Percentiles rank a stretch among this genome's conserved stretches.
Conservation (phyloP, 2,113 vertebrate species). For the Tretioscincus oriximinensis region DNA sequence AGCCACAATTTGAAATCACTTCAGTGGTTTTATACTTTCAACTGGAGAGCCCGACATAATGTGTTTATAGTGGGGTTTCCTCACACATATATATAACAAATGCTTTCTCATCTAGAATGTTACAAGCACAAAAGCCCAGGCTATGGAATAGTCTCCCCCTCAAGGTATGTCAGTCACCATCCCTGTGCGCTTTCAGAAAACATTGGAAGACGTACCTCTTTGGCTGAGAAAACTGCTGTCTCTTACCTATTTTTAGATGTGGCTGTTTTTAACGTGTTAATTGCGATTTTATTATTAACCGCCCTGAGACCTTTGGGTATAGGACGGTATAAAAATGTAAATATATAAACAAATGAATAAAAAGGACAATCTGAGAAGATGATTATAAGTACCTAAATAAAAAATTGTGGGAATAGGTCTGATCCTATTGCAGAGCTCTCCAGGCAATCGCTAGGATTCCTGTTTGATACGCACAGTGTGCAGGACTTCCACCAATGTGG, state of each 20-base stretch:
- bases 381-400: not conserved
- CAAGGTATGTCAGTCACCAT: too few species aligned
- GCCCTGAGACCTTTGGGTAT: too few species aligned
- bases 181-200: too few species aligned
- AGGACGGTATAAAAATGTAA: too few species aligned
- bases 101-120: not conserved
- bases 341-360: too few species aligned
- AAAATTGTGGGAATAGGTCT: too few species aligned
- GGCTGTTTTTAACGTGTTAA: too few species aligned
- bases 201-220: too few species aligned
- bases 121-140: not conserved
- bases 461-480: not conserved
- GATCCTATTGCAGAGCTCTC: not conserved
- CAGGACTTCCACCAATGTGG: not conserved
- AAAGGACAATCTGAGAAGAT: not conserved
- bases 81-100: conserved; percentile 1
- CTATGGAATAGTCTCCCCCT: too few species aligned
- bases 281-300: too few species aligned
- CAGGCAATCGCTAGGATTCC: not conserved
- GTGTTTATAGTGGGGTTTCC: conserved; percentile 32
- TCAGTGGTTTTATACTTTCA: conserved; percentile 32
- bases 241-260: too few species aligned
- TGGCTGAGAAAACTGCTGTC: too few species aligned
- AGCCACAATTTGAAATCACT: conserved; percentile 54
- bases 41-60: conserved; percentile 41